Base-by-base conservation (phyloP, 1,140 invertebrate species). In the Drosophila rhopaloa region DNA sequence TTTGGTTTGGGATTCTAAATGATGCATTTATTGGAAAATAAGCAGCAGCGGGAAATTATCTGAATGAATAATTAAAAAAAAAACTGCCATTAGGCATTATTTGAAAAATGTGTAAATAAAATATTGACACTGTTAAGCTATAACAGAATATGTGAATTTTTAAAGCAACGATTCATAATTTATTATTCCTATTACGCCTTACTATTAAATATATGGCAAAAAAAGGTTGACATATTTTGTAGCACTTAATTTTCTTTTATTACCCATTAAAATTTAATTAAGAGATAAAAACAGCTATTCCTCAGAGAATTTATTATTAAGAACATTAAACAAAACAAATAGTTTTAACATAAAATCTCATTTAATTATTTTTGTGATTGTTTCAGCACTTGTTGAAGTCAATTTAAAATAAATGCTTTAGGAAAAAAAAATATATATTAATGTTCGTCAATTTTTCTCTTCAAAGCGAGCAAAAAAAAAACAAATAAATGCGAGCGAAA, bases 381-480 rank as follows among this genome's bases (percentile, higher is more conserved):
- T 29, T 19, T 11, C 41, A n/a, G 14, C 59, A 40, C 29, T 27
- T 19, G 9, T 24, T 14, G 8, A 46, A 27, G 40, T 29, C 32
- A 47, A 27, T 60, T 51, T n/a, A 50, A 59, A 48, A 47, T 35
- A 27, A 57, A 57, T 14, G 14, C 27, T 35, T 14, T 29, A 51
- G 24, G 27, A 32, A 13, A 24, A 16, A 16, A 37, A 10, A 32
- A 59, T 43, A 46, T 13, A 44, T 40, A 60, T 51, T 24, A 35
- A 72, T 60, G 51, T 38, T 5, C 14, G 2, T 1, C 14, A 13
- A 72, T 72, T 72, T 70, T 13, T 38, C 19, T 41, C 70, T 53
- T 73, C 16, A 60, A 60, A 10, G 55, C 55, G 5, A 38, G 24
- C 13, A 16, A 41, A 11, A 59, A 11, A 59, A 43, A 37, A 71